Evolutionary conservation across 2,888 invertebrate species (phyloP).

Genomic region (Chrysomela aeneicollis): DNA sequence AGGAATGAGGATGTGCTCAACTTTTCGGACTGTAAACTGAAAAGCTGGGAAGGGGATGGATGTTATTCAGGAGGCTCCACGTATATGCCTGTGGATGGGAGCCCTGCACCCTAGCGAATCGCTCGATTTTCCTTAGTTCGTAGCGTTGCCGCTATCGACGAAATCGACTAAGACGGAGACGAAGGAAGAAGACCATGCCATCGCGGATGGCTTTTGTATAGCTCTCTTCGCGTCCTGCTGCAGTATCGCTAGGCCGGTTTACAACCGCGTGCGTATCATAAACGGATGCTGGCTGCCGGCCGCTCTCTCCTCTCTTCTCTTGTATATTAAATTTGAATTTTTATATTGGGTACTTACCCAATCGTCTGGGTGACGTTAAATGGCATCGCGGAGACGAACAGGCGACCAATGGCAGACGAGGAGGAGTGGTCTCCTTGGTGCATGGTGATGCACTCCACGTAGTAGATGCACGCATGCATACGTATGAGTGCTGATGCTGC

Average conservation of each 20-base stretch:
- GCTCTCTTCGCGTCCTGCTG: neutral
- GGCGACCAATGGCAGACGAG: slow-evolving; percentile 54
- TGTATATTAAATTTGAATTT: slow-evolving; percentile 62
- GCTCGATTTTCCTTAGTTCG: too few species aligned
- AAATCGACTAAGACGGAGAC: neutral
- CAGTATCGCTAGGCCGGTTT: neutral
- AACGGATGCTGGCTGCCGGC: slow-evolving; percentile 18
- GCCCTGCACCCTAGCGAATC: too few species aligned
- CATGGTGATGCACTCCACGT: slow-evolving; percentile 57
- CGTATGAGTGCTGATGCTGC: neutral
- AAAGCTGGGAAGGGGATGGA: too few species aligned
- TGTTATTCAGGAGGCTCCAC: too few species aligned
- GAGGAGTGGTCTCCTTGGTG: slow-evolving; percentile 59
- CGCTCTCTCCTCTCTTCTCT: slow-evolving; percentile 28
- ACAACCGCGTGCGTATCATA: slow-evolving; percentile 25
- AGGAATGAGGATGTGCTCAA: too few species aligned
- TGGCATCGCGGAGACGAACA: slow-evolving; percentile 54
- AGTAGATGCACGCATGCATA: slow-evolving; percentile 51
- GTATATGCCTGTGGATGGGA: too few species aligned
- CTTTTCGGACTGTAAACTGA: too few species aligned
- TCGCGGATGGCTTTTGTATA: neutral
- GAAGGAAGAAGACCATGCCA: neutral
- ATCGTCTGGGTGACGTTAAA: slow-evolving; percentile 59
- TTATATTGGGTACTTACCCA: slow-evolving; percentile 60
- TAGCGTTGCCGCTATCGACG: too few species aligned